A percentile compares a stretch with the other conserved stretches of the same genome.
phyloP scores from a whole-genome alignment of 2,888 invertebrate genomes.

The Odiellus spinosus region DNA sequence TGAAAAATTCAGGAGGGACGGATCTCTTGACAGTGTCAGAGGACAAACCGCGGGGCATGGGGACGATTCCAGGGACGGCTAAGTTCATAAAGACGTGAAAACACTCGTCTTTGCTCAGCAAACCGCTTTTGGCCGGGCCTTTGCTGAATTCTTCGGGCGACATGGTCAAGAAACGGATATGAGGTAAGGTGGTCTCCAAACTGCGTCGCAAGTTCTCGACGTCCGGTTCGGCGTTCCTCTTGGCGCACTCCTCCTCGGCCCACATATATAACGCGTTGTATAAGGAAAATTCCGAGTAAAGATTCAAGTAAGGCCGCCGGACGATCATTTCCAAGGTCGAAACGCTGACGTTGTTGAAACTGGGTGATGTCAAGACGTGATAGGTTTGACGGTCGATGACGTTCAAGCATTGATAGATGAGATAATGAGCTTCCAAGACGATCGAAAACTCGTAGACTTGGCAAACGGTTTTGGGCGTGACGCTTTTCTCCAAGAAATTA shows the following conservation, averaged over 20 bases:
- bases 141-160: conserved; percentile 20
- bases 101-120: conserved; percentile 20
- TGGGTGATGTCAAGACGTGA: conserved; percentile 19
- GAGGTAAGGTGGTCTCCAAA: conserved; percentile 13
- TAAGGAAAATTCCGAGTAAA: conserved; percentile 21
- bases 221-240: conserved; percentile 15
- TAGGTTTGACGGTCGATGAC: conserved; percentile 22
- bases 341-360: conserved; percentile 12
- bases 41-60: conserved; percentile 18
- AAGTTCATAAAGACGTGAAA: conserved; percentile 22
- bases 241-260: conserved; percentile 21
- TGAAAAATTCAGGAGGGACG: conserved; percentile 15
- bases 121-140: conserved; percentile 16
- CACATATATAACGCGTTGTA: conserved; percentile 20
- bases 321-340: conserved; percentile 21
- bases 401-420: conserved; percentile 21
- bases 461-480: conserved; percentile 21
- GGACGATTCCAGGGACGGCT: conserved; percentile 21
- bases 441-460: conserved; percentile 22
- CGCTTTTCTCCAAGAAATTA: conserved; percentile 21
- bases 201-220: conserved; percentile 15
- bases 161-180: conserved; percentile 21
- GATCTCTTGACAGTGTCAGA: conserved; percentile 12
- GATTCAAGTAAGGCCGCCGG: conserved; percentile 19
- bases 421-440: conserved; percentile 20